Percentiles rank a stretch among this genome's conserved stretches.
These are phyloP conservation scores for Hydrotaea cyrtoneurina DNA, from an alignment of 2,888 invertebrate species.

Conservation along the genomic window DNA sequence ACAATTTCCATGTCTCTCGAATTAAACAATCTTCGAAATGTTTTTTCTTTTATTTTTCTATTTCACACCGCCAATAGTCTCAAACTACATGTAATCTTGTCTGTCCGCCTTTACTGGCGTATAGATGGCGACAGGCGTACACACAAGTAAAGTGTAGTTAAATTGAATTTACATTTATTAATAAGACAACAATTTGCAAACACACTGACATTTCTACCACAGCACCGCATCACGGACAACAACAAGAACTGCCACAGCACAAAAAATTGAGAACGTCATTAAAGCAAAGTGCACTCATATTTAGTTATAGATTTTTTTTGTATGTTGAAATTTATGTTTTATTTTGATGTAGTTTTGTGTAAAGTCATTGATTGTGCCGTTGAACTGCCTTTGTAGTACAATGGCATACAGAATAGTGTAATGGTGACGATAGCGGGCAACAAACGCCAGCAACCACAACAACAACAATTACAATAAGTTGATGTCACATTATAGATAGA, in stretches of 20 bases:
- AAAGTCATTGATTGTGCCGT: constrained; percentile 69
- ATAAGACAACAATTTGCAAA: background rate
- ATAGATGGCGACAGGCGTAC: background rate
- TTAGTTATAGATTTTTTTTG: background rate
- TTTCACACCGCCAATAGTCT: too few species aligned
- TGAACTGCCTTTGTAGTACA: constrained; percentile 71
- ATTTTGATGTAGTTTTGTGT: background rate
- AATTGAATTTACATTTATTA: constrained; percentile 5
- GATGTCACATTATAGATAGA: too few species aligned
- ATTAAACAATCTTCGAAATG: too few species aligned
- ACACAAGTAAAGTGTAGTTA: background rate
- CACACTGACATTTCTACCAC: background rate
- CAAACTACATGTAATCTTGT: background rate
- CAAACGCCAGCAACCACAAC: background rate
- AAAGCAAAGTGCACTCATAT: constrained; percentile 25
- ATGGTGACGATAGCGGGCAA: background rate
- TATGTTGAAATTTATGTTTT: too few species aligned
- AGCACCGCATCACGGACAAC: background rate
- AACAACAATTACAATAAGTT: constrained; percentile 17
- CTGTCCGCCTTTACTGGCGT: background rate
- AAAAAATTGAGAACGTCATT: constrained; percentile 41
- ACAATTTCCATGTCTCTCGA: too few species aligned
- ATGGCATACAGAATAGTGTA: constrained; percentile 66
- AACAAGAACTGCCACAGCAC: background rate
- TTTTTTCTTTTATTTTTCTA: too few species aligned